Conservation (phyloP, 2,888 invertebrate species). For the Geotrupes spiniger region DNA sequence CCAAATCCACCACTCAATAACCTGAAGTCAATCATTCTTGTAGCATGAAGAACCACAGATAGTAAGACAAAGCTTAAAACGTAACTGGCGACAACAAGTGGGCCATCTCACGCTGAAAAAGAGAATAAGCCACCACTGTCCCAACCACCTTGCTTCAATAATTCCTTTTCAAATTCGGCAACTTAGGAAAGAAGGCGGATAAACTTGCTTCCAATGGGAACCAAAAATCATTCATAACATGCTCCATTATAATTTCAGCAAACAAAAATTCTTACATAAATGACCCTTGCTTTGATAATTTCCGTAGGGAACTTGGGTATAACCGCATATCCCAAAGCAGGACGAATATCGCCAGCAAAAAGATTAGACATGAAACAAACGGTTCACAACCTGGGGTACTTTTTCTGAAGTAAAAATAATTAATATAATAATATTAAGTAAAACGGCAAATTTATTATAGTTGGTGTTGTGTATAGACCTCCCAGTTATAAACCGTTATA, state of each 20-base stretch:
- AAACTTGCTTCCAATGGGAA: slow-evolving; percentile 41
- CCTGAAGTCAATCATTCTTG: slow-evolving; percentile 32
- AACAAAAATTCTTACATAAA: slow-evolving; percentile 38
- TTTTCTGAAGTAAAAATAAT: slow-evolving; percentile 40
- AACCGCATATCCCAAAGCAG: slow-evolving; percentile 40
- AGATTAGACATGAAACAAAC: slow-evolving; percentile 39
- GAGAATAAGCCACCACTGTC: slow-evolving; percentile 28
- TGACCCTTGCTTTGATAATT: slow-evolving; percentile 32
- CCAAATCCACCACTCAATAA: slow-evolving; percentile 23
- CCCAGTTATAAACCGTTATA: too few relatives aligned
- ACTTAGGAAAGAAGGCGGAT: slow-evolving; percentile 31
- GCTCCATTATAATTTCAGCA: slow-evolving; percentile 41
- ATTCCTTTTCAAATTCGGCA: slow-evolving; percentile 32
- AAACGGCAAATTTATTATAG: too few relatives aligned
- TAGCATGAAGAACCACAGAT: slow-evolving; percentile 29
- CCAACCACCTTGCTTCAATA: slow-evolving; percentile 30
- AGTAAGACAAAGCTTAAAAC: slow-evolving; percentile 36
- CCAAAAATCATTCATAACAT: slow-evolving; percentile 45
- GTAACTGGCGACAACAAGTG: slow-evolving; percentile 37
- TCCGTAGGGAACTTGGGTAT: slow-evolving; percentile 40
- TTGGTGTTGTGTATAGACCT: too few relatives aligned
- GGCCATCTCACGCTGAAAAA: slow-evolving; percentile 31
- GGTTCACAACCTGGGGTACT: slow-evolving; percentile 36
- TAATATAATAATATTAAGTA: too few relatives aligned
- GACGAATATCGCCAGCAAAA: slow-evolving; percentile 38